These are phyloP conservation scores for Odontocolon sp. DNA, from an alignment of 2,888 invertebrate species.

Conservation along the genomic window DNA sequence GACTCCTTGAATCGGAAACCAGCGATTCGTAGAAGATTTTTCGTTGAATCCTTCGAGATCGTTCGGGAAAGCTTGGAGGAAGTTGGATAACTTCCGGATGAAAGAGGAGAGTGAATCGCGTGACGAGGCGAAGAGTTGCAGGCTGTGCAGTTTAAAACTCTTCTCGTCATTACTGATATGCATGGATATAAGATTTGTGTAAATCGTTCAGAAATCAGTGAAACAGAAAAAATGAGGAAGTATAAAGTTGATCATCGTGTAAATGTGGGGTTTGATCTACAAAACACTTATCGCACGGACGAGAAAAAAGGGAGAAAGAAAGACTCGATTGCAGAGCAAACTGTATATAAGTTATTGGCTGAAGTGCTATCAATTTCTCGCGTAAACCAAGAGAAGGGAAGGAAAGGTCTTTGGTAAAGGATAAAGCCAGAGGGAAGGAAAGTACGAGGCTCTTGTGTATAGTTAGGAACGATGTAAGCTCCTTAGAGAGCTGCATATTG, in stretches of 20 bases:
- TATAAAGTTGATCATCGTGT: too few species aligned
- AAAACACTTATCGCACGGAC: too few species aligned
- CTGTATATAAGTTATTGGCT: too few species aligned
- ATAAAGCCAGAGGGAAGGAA: slow-evolving; percentile 1
- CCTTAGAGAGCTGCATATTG: slow-evolving; percentile 14
- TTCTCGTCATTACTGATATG: not conserved
- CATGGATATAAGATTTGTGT: not conserved
- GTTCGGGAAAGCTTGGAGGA: not conserved
- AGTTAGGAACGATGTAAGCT: slow-evolving; percentile 17
- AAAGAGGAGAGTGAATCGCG: slow-evolving; percentile 21
- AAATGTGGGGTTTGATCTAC: too few species aligned
- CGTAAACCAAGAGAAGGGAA: too few species aligned
- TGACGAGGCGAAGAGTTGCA: not conserved
- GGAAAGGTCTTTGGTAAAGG: slow-evolving; percentile 34
- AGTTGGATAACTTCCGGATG: slow-evolving; percentile 16
- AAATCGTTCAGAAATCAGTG: too few species aligned
- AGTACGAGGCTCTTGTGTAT: slow-evolving; percentile 2
- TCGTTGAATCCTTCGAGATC: not conserved
- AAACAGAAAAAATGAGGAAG: too few species aligned
- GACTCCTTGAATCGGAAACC: not conserved
- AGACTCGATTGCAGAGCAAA: too few species aligned
- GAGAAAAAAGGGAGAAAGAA: too few species aligned
- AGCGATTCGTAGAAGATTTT: slow-evolving; percentile 1
- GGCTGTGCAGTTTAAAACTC: not conserved
- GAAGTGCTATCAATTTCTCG: not conserved